phyloP scores from a whole-genome alignment of 2,113 vertebrate species.

The Istiophorus platypterus region DNA sequence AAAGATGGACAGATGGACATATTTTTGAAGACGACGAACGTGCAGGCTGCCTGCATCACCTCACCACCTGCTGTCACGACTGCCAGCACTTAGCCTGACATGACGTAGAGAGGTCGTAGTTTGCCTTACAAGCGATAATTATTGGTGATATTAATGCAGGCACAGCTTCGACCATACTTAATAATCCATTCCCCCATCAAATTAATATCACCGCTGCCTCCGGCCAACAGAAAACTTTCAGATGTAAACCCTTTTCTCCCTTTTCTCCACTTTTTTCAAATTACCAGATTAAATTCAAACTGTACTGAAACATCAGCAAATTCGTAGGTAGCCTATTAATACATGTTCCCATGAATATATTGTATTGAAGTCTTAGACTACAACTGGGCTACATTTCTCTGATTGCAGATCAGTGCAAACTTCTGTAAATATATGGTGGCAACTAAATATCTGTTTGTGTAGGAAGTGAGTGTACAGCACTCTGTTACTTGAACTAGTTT shows the following conservation, averaged over 20 bases:
- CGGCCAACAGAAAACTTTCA: neutral
- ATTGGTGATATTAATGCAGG: conserved; percentile 23
- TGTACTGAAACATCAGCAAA: neutral
- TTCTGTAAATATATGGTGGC: neutral
- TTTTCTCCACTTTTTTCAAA: neutral
- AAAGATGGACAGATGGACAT: conserved; percentile 30
- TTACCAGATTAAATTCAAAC: neutral
- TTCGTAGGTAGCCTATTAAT: neutral
- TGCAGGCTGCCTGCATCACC: conserved; percentile 1
- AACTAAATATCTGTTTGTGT: neutral
- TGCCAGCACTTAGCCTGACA: conserved; percentile 5
- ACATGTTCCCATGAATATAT: neutral
- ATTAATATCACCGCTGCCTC: neutral
- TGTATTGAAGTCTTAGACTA: neutral
- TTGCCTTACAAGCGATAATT: conserved; percentile 10
- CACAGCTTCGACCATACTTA: neutral
- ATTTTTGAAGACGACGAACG: conserved; percentile 19
- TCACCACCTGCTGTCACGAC: conserved; percentile 43
- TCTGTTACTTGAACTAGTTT: neutral
- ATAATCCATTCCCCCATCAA: neutral
- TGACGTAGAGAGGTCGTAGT: conserved; percentile 7
- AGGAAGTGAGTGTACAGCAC: neutral
- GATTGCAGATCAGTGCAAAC: neutral
- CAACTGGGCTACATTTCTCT: neutral
- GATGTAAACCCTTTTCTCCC: neutral